phyloP scores from a whole-genome alignment of 2,888 invertebrate species.

The Acrocyrtus sp. region DNA sequence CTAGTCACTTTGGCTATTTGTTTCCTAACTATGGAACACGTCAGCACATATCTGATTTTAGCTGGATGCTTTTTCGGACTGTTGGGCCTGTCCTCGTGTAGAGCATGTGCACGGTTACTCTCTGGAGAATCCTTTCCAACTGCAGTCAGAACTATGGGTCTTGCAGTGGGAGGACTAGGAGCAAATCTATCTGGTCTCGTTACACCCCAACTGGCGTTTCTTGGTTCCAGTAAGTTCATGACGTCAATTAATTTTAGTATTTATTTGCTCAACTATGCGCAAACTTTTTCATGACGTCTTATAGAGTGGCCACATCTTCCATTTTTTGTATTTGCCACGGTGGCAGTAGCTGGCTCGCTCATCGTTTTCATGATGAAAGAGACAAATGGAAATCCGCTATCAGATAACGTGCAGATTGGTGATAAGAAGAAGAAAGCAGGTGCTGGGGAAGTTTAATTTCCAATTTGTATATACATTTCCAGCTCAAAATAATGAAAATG shows the following conservation, averaged over 20 bases:
- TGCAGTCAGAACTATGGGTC: conserved; percentile 53
- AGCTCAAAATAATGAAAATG: no score
- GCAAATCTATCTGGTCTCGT: conserved; percentile 46
- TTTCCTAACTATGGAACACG: conserved; percentile 25
- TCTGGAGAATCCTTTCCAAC: conserved; percentile 57
- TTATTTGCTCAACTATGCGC: no score
- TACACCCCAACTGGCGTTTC: conserved; percentile 49
- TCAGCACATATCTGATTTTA: conserved; percentile 11
- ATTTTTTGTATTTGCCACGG: conserved; percentile 54
- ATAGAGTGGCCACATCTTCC: conserved; percentile 54
- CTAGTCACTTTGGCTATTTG: conserved; percentile 50
- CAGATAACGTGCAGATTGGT: conserved; percentile 29
- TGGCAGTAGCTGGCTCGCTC: conserved; percentile 50
- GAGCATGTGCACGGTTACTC: conserved; percentile 43
- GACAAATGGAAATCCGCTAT: conserved; percentile 52
- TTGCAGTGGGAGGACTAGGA: conserved; percentile 50
- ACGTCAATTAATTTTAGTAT: no score
- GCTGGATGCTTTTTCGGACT: conserved; percentile 45
- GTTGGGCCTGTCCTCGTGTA: conserved; percentile 37
- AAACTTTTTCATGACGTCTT: background rate
- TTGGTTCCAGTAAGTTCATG: conserved; percentile 54
- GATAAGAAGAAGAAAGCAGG: no score
- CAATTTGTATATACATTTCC: no score
- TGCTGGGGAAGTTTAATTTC: no score
- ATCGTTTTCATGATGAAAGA: conserved; percentile 56